Percentiles rank a stretch among this genome's conserved stretches.
Evolutionary conservation across 2,797 vertebrate species (phyloP).

Genomic region (Mus caroli): DNA sequence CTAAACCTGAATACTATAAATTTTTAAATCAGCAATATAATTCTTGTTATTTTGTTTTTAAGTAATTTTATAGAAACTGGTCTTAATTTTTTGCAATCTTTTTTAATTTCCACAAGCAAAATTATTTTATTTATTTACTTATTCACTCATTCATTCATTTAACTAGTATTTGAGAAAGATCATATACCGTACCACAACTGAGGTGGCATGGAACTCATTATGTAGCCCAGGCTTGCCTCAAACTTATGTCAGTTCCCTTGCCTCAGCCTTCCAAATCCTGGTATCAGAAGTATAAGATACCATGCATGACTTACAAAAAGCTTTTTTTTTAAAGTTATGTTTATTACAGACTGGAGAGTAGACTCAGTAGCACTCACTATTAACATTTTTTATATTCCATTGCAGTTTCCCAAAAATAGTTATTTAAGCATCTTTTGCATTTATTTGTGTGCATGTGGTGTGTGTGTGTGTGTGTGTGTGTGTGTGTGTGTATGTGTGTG

Average conservation of each 20-base stretch:
- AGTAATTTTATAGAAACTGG: background rate
- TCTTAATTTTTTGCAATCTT: background rate
- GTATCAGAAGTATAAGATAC: background rate
- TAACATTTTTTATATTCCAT: background rate
- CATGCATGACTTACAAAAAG: background rate
- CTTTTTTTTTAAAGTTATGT: background rate
- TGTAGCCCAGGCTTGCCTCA: background rate
- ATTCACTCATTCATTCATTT: background rate
- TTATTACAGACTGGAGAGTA: background rate
- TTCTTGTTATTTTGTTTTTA: constrained; percentile 40
- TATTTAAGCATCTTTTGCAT: background rate
- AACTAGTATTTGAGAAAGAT: background rate
- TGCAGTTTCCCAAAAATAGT: background rate
- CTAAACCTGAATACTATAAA: background rate
- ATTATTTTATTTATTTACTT: background rate
- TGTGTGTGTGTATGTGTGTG: background rate
- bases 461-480: background rate
- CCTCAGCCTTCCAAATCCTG: background rate
- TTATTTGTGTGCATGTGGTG: background rate
- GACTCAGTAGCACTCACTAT: background rate
- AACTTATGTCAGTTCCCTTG: background rate
- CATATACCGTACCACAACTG: background rate
- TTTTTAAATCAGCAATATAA: constrained; percentile 30
- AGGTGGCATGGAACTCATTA: background rate
- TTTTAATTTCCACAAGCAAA: background rate